Conservation (phyloP, 2,888 invertebrate species). For the Byasa hedistus region DNA sequence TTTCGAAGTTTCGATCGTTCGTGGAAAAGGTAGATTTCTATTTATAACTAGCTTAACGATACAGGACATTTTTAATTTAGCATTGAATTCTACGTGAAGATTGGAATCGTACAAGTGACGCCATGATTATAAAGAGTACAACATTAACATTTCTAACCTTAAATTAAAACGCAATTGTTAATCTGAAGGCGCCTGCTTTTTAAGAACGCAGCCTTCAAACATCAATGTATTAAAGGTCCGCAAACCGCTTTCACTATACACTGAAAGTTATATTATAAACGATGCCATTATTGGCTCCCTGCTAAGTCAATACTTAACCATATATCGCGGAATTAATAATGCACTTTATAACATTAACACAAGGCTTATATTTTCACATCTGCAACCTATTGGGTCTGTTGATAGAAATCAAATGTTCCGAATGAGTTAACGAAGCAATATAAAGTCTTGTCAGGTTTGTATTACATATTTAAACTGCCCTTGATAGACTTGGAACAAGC, state of each 20-base stretch:
- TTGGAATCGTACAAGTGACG: too few species aligned
- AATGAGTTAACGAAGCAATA: slow-evolving; percentile 23
- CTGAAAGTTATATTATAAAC: slow-evolving; percentile 25
- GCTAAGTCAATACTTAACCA: background rate
- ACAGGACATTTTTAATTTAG: too few species aligned
- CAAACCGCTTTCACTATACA: slow-evolving; percentile 23
- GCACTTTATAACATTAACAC: background rate
- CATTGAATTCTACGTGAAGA: too few species aligned
- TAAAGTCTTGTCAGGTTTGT: slow-evolving; percentile 14
- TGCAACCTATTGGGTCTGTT: background rate
- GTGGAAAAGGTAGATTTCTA: too few species aligned
- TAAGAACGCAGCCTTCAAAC: slow-evolving; percentile 2
- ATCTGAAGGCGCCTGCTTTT: background rate
- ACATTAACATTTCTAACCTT: too few species aligned
- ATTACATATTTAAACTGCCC: slow-evolving; percentile 15
- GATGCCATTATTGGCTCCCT: slow-evolving; percentile 11
- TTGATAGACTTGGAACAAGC: slow-evolving; percentile 4
- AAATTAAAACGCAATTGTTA: background rate
- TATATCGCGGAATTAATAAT: background rate
- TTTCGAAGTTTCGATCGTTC: too few species aligned
- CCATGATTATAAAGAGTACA: too few species aligned
- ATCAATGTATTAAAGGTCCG: slow-evolving; percentile 5
- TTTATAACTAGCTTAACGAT: too few species aligned
- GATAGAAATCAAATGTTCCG: slow-evolving; percentile 15
- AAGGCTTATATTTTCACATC: background rate